A percentile compares a stretch with the other conserved stretches of the same genome.
phyloP scores from a whole-genome alignment of 2,797 vertebrate genomes.

The Helicolenus hilgendorfi region DNA sequence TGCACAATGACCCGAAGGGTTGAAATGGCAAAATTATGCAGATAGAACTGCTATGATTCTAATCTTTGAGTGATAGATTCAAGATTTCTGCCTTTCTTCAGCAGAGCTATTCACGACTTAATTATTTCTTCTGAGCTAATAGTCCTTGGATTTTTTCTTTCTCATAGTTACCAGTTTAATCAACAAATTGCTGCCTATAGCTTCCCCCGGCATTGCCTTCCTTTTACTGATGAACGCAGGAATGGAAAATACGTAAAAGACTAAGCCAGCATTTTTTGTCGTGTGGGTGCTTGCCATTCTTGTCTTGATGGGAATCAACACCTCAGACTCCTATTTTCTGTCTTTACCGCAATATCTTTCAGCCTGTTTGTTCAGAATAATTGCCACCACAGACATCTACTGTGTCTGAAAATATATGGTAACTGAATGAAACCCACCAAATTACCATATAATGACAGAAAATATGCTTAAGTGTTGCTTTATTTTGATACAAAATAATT shows the following conservation, averaged over 20 bases:
- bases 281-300: slow-evolving; percentile 52
- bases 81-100: slow-evolving; percentile 48
- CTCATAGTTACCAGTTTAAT: slow-evolving; percentile 39
- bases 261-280: slow-evolving; percentile 60
- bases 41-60: slow-evolving; percentile 42
- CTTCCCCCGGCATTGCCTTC: neutral
- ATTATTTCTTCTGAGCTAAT: slow-evolving; percentile 32
- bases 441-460: slow-evolving; percentile 8
- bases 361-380: slow-evolving; percentile 16
- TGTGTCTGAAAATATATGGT: slow-evolving; percentile 20
- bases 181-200: slow-evolving; percentile 39
- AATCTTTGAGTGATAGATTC: slow-evolving; percentile 44
- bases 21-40: neutral
- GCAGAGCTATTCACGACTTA: slow-evolving; percentile 43
- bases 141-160: neutral
- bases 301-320: slow-evolving; percentile 59
- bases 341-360: slow-evolving; percentile 29
- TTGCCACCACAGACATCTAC: slow-evolving; percentile 5
- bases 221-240: slow-evolving; percentile 30
- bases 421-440: neutral
- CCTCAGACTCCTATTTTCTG: slow-evolving; percentile 42
- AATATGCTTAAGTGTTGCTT: slow-evolving; percentile 19
- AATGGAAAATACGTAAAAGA: slow-evolving; percentile 49
- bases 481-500: slow-evolving; percentile 40
- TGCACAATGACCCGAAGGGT: no score